Evolutionary conservation across 2,113 vertebrate genomes (phyloP), one percentile per base, ranked within the genome.

Genomic region (Gopherus evgoodei): DNA sequence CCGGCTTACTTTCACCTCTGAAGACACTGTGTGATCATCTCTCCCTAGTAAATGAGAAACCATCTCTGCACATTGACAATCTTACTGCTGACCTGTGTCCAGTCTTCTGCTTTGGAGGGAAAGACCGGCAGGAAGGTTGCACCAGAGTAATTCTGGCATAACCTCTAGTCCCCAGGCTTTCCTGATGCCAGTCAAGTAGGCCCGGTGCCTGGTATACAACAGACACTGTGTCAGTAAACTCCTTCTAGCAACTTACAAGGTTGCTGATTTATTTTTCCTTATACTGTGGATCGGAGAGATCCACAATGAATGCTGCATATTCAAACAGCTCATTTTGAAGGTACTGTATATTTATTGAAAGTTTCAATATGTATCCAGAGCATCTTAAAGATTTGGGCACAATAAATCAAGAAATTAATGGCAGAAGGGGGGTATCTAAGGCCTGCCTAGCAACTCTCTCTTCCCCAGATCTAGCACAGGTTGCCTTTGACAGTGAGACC

Each of bases 121-220:
- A 1, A 56, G 0, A 76, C 3, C 0, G 0, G 27, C 49, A 57
- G 88, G 35, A 72, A 5, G 81, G 5, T 27, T 59, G 81, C 0
- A 1, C 21, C 44, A n/a, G 29, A 13, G 11, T 12, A 38, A 6
- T 3, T 24, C 9, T 49, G 53, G 14, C 0, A 21, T 90, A 6
- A 38, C 0, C 21, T 57, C 57, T 24, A 38, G 9, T 84, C 47
- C 52, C 47, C 13, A 17, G 31, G n/a, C 10, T 83, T 31, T 44
- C 85, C 86, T 69, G n/a, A 69, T 69, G 76, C 11, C 5, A 57
- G 35, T 19, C 0, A 21, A 76, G 29, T 6, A 8, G n/a, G 54
- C 35, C 54, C 12, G 6, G 65, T 54, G 47, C 8, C 0, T 1
- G 11, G 53, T 84, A 75, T 62, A 31, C 79, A 65, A 11, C 59